phyloP scores from a whole-genome alignment of 2,888 invertebrate genomes.

The Lithophane socia region DNA sequence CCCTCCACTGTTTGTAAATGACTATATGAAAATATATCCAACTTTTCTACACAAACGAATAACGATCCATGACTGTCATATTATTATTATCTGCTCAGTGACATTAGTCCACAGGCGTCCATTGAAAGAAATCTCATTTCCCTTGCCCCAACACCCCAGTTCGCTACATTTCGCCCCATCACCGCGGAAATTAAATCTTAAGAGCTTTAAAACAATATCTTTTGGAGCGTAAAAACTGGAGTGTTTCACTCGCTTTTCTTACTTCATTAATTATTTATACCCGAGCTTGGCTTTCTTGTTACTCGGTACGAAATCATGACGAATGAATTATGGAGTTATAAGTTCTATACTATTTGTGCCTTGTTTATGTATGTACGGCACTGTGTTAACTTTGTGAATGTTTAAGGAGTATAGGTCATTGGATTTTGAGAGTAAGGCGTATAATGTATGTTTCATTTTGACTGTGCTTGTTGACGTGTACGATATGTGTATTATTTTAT shows the following conservation, averaged over 20 bases:
- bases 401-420: conserved; percentile 42
- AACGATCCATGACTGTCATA: conserved; percentile 8
- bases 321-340: conserved; percentile 72
- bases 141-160: conserved; percentile 36
- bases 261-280: conserved; percentile 73
- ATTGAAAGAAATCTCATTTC: conserved; percentile 58
- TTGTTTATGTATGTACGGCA: conserved; percentile 45
- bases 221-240: conserved; percentile 69
- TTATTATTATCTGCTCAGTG: conserved; percentile 18
- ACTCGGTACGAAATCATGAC: conserved; percentile 66
- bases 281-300: conserved; percentile 63
- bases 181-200: conserved; percentile 65
- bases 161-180: conserved; percentile 52
- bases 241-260: conserved; percentile 68
- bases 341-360: conserved; percentile 61
- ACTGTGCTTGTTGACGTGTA: not conserved
- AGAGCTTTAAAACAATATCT: conserved; percentile 68
- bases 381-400: conserved; percentile 55
- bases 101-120: conserved; percentile 40
- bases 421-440: conserved; percentile 16
- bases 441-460: not conserved
- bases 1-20: not conserved
- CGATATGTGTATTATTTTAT: not conserved
- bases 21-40: conserved; percentile 6
- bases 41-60: not conserved